Evolutionary conservation across 2,113 vertebrate genomes (phyloP).

Genomic region (Oxyura jamaicensis): DNA sequence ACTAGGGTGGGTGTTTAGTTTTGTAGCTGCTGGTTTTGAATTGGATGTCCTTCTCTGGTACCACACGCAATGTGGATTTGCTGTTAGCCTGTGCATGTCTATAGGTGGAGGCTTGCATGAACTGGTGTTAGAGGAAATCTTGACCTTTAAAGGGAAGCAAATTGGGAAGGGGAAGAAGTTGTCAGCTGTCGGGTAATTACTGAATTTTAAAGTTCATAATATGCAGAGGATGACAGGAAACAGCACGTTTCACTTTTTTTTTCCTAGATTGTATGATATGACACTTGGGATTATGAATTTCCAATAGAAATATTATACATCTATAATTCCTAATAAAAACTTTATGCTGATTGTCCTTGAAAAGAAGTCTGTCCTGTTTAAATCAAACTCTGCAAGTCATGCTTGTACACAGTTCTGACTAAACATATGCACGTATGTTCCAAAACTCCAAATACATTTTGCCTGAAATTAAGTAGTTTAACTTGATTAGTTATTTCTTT

Average conservation of each 20-base stretch:
- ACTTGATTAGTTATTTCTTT: not conserved
- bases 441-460: not conserved
- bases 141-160: not conserved
- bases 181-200: not conserved
- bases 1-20: not conserved
- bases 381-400: rapidly evolving
- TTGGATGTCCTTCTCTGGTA: not conserved
- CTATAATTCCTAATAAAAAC: not conserved
- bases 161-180: not conserved
- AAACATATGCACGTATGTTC: rapidly evolving
- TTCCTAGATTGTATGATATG: not conserved
- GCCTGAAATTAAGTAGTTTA: not conserved
- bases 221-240: not conserved
- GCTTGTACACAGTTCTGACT: not conserved
- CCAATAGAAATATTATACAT: not conserved
- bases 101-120: not conserved
- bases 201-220: not conserved
- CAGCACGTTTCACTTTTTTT: not conserved
- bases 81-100: not conserved
- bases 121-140: not conserved
- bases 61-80: rapidly evolving
- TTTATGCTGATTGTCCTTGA: not conserved
- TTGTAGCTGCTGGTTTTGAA: not conserved
- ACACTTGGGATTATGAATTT: not conserved
- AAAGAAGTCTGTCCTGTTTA: not conserved